Conservation (phyloP, 2,797 vertebrate genomes). For the Hypotaenidia philippensis region DNA sequence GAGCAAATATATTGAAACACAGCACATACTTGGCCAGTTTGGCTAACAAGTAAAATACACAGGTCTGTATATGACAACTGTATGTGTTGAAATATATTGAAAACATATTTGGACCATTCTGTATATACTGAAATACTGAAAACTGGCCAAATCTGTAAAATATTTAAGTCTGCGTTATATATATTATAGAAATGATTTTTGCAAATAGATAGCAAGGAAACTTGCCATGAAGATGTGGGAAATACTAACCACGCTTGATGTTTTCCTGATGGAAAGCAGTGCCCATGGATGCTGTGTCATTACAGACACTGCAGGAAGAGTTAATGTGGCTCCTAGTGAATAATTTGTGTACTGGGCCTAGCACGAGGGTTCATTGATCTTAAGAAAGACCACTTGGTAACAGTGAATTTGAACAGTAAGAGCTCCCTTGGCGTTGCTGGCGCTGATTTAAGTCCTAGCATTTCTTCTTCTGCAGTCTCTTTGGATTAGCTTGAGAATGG, state of each 20-base stretch:
- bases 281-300: slow-evolving; percentile 39
- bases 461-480: slow-evolving; percentile 52
- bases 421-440: slow-evolving; percentile 33
- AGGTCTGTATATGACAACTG: slow-evolving; percentile 59
- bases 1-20: slow-evolving; percentile 67
- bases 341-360: slow-evolving; percentile 26
- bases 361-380: slow-evolving; percentile 51
- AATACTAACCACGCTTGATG: slow-evolving; percentile 49
- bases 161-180: slow-evolving; percentile 54
- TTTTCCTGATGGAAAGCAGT: slow-evolving; percentile 62
- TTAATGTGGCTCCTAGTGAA: slow-evolving; percentile 53
- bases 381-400: slow-evolving; percentile 46
- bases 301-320: slow-evolving; percentile 38
- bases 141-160: slow-evolving; percentile 73
- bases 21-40: slow-evolving; percentile 67
- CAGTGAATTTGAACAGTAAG: not conserved
- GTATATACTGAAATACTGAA: slow-evolving; percentile 39
- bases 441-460: slow-evolving; percentile 32
- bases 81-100: slow-evolving; percentile 71
- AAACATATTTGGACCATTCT: slow-evolving; percentile 64
- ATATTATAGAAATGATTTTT: slow-evolving; percentile 2
- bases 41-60: slow-evolving; percentile 57
- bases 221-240: slow-evolving; percentile 7
- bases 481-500: slow-evolving; percentile 51
- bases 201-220: slow-evolving; percentile 40